phyloP scores from a whole-genome alignment of 2,797 vertebrate species.

The Chelmon rostratus region DNA sequence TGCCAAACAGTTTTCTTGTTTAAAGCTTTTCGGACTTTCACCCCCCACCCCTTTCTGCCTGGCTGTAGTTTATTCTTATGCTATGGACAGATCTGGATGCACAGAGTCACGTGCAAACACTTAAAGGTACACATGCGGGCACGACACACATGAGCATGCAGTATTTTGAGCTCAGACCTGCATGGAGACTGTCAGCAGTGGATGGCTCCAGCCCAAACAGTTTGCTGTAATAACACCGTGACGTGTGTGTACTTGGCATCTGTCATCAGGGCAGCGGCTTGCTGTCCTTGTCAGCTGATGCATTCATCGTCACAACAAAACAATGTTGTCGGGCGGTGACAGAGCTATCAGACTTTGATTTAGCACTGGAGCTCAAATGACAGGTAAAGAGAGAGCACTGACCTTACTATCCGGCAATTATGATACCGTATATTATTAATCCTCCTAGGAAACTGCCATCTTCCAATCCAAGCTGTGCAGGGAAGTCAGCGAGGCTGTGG shows the following conservation, averaged over 20 bases:
- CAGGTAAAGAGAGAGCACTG: background rate
- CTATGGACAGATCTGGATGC: constrained; percentile 14
- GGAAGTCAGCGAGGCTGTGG: background rate
- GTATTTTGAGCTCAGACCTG: constrained; percentile 47
- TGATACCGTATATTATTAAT: background rate
- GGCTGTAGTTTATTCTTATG: constrained; percentile 6
- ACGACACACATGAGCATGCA: constrained; percentile 1
- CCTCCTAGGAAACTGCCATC: background rate
- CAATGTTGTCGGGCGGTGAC: constrained; percentile 30
- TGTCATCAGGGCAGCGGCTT: constrained; percentile 59
- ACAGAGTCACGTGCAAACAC: constrained; percentile 36
- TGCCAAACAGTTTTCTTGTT: constrained; percentile 31
- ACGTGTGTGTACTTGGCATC: constrained; percentile 47
- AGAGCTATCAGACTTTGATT: constrained; percentile 24
- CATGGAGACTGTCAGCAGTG: constrained; percentile 28
- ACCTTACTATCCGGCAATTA: background rate
- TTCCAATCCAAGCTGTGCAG: background rate
- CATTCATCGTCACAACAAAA: constrained; percentile 33
- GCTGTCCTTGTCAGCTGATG: constrained; percentile 63
- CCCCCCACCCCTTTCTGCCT: background rate
- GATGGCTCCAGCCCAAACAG: constrained; percentile 46
- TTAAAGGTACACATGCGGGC: constrained; percentile 34
- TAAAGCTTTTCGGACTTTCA: constrained; percentile 10
- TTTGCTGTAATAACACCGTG: constrained; percentile 71
- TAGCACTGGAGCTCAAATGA: constrained; percentile 1